Percentiles rank a stretch among this genome's conserved stretches.
phyloP scores from a whole-genome alignment of 2,797 vertebrate genomes.

The Telmatherina bonti region DNA sequence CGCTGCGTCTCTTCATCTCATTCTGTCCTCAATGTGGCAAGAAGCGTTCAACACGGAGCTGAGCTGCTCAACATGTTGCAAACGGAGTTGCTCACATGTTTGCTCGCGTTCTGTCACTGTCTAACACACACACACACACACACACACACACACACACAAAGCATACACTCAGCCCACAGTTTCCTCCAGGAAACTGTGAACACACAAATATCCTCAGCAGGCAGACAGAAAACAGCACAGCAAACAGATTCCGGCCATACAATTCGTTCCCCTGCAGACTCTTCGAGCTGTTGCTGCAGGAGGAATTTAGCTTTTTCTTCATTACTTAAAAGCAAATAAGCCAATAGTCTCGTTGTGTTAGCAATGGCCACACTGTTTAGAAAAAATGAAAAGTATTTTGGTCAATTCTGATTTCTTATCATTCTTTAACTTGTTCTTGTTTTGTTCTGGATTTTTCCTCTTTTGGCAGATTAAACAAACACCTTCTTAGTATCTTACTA shows the following conservation, averaged over 20 bases:
- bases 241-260: constrained; percentile 67
- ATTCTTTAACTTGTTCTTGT: background rate
- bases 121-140: constrained; percentile 68
- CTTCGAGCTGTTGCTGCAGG: constrained; percentile 46
- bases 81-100: constrained; percentile 58
- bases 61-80: constrained; percentile 67
- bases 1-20: background rate
- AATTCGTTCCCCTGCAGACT: constrained; percentile 46
- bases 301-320: constrained; percentile 64
- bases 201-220: constrained; percentile 77
- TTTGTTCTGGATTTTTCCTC: background rate
- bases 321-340: constrained; percentile 50
- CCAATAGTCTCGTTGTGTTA: constrained; percentile 25
- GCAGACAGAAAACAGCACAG: constrained; percentile 52
- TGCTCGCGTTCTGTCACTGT: constrained; percentile 11
- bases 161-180: constrained; percentile 75
- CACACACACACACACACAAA: constrained; percentile 70
- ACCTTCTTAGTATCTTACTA: too few species aligned
- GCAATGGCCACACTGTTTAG: background rate
- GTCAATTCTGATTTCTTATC: background rate
- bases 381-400: background rate
- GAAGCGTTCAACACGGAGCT: constrained; percentile 43
- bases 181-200: constrained; percentile 91
- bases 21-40: constrained; percentile 5
- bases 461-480: too few species aligned